Base-by-base conservation (phyloP, 2,888 invertebrate genomes). In the Cantharis rufa region DNA sequence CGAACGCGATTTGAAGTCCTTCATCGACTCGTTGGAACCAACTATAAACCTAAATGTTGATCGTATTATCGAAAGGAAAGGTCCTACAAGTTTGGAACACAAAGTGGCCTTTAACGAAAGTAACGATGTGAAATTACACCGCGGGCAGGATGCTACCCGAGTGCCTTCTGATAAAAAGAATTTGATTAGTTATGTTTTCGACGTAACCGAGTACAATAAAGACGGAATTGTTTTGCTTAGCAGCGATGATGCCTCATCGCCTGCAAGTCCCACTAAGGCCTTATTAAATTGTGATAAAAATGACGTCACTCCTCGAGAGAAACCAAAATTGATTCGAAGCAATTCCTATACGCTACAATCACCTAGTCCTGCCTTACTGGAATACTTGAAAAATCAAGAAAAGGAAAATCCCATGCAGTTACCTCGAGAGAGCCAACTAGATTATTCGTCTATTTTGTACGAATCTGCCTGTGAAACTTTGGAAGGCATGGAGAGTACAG, bases 311-410 rank as follows among this genome's bases (percentile, higher is more conserved):
- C 21, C 85, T 86, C 74, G 82, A 85, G 88, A 10, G 88, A 90
- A 85, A 88, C 89, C 85, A 87, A 89, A 82, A 80, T 86, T 94
- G 74, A 89, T 93, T 11, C 90, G 95, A 71, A 94, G 94, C 83
- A 92, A 93, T 78, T 96, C 96, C 0, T 96, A 96, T 84, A 94
- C 94, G 0, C 87, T 96, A 69, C 92, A 95, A 0, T 89, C 91
- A 18, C 96, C 96, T 0, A 95, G 96, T 84, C 94, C 94, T 0
- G 92, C 92, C 79, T 89, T 96, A 10, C 84, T 93, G 21, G 93
- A 93, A 10, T 92, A 92, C 83, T 88, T 93, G 69, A 90, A 92
- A 85, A 89, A 90, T 79, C 90, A 89, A 79, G 74, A 32, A 24
- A 11, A 72, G 10, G 69, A 62, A 28, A 73, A 24, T 10, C 4